Percentiles rank a stretch among this genome's conserved stretches.
These are phyloP conservation scores for Anneissia japonica DNA, from an alignment of 35 echinoderm and acorn worm species.

Conservation along the genomic window DNA sequence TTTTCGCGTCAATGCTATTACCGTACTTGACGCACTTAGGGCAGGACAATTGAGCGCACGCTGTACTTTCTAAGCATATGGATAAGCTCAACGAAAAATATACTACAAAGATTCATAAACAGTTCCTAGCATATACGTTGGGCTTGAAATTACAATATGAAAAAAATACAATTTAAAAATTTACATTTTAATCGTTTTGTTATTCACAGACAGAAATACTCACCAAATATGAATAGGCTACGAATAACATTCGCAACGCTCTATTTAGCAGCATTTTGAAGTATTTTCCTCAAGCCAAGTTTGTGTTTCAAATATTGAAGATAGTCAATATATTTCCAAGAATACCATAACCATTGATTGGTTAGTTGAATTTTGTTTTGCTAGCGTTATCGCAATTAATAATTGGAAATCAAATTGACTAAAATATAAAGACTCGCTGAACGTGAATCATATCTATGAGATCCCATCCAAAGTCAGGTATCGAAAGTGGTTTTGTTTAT, in stretches of 20 bases:
- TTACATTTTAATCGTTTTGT: too few species aligned
- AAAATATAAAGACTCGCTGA: not conserved
- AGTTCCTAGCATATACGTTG: too few species aligned
- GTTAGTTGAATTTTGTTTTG: too few species aligned
- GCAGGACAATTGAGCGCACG: not conserved
- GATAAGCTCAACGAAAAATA: too few species aligned
- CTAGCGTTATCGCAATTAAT: not conserved
- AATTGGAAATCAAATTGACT: not conserved
- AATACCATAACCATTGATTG: not conserved
- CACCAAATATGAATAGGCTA: not conserved
- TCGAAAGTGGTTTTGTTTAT: not conserved
- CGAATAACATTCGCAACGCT: not conserved
- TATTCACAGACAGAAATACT: too few species aligned
- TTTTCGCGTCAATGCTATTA: not conserved
- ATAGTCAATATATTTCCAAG: not conserved
- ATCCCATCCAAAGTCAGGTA: not conserved
- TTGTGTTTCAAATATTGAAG: not conserved
- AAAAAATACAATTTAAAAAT: too few species aligned
- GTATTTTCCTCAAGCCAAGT: not conserved
- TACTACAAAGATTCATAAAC: too few species aligned
- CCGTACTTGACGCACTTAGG: not conserved
- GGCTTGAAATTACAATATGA: too few species aligned
- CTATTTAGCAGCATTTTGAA: not conserved
- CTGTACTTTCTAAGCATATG: not conserved
- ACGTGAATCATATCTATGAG: too few species aligned